Conservation (phyloP, 2,888 invertebrate genomes). For the Lasioglossum vierecki region DNA sequence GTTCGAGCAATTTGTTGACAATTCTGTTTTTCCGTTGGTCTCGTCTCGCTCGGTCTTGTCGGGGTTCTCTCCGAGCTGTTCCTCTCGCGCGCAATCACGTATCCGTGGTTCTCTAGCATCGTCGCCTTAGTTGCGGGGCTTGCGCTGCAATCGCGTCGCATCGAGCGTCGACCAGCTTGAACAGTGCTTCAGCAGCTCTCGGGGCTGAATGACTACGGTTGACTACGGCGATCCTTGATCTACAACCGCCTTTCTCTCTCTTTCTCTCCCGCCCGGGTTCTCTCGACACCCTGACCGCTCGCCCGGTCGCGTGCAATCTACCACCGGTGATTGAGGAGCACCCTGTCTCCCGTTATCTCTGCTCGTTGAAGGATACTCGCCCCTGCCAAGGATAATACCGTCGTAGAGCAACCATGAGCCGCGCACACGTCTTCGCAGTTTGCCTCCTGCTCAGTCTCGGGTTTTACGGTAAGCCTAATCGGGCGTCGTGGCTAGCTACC, state of each 20-base stretch:
- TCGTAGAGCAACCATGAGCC: conserved; percentile 41
- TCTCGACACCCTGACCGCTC: conserved; percentile 18
- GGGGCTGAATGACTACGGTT: conserved; percentile 75
- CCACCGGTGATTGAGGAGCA: conserved; percentile 18
- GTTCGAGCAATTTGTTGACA: conserved; percentile 53
- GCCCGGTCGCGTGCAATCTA: conserved; percentile 24
- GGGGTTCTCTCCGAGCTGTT: background rate
- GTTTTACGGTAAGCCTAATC: conserved; percentile 49
- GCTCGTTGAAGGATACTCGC: conserved; percentile 30
- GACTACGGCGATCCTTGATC: conserved; percentile 71
- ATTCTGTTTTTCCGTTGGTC: conserved; percentile 44
- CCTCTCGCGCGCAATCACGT: conserved; percentile 49
- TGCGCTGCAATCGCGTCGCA: conserved; percentile 73
- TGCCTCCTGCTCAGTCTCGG: conserved; percentile 48
- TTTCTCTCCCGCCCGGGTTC: conserved; percentile 25
- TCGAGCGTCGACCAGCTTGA: conserved; percentile 69
- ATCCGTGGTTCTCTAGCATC: conserved; percentile 41
- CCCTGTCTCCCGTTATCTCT: background rate
- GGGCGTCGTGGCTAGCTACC: background rate
- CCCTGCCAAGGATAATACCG: conserved; percentile 41
- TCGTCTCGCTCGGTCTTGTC: conserved; percentile 31
- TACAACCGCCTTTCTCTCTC: conserved; percentile 21
- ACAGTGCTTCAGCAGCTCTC: conserved; percentile 78
- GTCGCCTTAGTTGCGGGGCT: conserved; percentile 66
- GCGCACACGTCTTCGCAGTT: conserved; percentile 21